Percentiles rank a stretch among this genome's conserved stretches.
Conservation (phyloP, 2,113 vertebrate species). For the Lophura nycthemera region DNA sequence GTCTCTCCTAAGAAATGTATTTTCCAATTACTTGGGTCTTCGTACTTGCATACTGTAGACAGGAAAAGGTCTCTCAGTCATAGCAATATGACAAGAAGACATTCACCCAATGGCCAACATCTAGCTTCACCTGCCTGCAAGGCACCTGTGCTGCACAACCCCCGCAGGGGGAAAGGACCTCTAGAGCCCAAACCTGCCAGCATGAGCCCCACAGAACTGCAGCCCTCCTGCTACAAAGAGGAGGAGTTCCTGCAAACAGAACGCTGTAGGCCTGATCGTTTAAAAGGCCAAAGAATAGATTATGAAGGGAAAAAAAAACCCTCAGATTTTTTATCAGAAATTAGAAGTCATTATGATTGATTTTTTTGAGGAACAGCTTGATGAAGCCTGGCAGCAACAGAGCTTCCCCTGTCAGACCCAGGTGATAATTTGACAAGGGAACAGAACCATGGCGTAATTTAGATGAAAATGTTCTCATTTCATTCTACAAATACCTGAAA, state of each 20-base stretch:
- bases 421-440: slow-evolving; percentile 37
- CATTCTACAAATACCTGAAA: slow-evolving; percentile 4
- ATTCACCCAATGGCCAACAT: not conserved
- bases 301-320: not conserved
- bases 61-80: not conserved
- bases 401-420: slow-evolving; percentile 3
- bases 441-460: slow-evolving; percentile 7
- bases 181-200: not conserved
- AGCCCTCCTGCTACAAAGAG: not conserved
- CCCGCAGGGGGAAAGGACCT: not conserved
- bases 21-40: not conserved
- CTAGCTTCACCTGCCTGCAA: not conserved
- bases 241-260: not conserved
- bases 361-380: not conserved
- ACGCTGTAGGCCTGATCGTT: not conserved
- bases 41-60: not conserved
- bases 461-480: slow-evolving; percentile 17
- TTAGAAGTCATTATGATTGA: not conserved
- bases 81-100: not conserved
- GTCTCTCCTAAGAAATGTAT: not conserved
- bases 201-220: not conserved
- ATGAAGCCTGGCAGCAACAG: slow-evolving; percentile 37
- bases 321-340: not conserved
- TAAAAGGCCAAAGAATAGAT: not conserved
- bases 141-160: not conserved